A percentile compares a stretch with the other conserved stretches of the same genome.
phyloP scores from a whole-genome alignment of 2,797 vertebrate species.

The Poeciliopsis turneri region DNA sequence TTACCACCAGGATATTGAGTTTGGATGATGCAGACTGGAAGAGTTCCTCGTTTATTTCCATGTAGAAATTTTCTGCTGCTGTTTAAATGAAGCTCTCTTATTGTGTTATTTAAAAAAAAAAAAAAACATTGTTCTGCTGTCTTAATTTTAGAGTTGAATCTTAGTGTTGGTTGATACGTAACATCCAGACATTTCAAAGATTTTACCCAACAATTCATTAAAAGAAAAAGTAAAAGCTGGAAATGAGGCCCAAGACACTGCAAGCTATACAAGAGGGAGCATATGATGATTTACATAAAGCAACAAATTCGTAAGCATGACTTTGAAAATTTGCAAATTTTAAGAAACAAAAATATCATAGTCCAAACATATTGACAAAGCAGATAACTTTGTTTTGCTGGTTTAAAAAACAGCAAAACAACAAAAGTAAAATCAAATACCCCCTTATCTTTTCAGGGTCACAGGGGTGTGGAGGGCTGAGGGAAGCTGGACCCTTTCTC shows the following conservation, averaged over 20 bases:
- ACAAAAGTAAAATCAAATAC: not conserved
- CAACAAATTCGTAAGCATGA: not conserved
- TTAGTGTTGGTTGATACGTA: conserved; percentile 38
- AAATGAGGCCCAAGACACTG: not conserved
- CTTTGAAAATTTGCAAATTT: not conserved
- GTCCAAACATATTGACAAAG: not conserved
- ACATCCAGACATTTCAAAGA: not conserved
- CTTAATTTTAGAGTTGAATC: conserved; percentile 74
- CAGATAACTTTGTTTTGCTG: no score
- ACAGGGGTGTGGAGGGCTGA: no score
- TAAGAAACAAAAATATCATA: not conserved
- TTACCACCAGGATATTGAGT: conserved; percentile 68
- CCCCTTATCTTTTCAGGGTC: no score
- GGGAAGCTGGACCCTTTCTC: not conserved
- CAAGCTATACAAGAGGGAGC: not conserved
- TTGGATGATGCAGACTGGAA: conserved; percentile 50
- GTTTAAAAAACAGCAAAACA: not conserved
- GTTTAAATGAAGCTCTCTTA: conserved; percentile 77
- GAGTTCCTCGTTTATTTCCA: conserved; percentile 55
- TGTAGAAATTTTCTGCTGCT: conserved; percentile 73
- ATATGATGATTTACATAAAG: not conserved
- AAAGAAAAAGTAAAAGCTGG: not conserved
- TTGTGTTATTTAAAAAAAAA: conserved; percentile 76
- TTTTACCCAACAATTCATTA: not conserved
- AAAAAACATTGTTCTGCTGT: conserved; percentile 75